Evolutionary conservation across 1,140 invertebrate genomes (phyloP), one percentile per base, ranked within the genome.

Genomic region (Psilanteris sp.): DNA sequence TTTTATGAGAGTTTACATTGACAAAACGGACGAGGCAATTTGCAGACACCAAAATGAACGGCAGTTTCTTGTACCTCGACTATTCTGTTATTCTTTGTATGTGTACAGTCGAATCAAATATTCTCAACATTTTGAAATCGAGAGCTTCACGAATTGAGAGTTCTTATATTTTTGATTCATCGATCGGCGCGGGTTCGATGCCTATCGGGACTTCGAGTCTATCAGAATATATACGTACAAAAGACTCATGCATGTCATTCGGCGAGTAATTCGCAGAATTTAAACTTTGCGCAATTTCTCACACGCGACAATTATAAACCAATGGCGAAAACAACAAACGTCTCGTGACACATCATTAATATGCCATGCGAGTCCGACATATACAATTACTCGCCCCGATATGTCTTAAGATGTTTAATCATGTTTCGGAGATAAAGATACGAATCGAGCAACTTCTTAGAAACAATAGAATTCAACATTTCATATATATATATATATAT

Each of bases 251-350:
- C 39, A 29, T 68, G 75, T 77, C 77, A 77, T 59, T 70, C 14
- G 15, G 16, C 16, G 44, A 5, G 29, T 41, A 50, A 43, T 84
- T 81, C 79, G 64, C 66, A 76, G 81, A 81, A 81, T 79, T 83
- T 79, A 61, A 64, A 66, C 54, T 80, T 83, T 67, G 64, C 52
- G 66, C 73, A 84, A 85, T 86, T 84, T 84, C 64, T 77, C 66
- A 79, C 84, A 85, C 84, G 83, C 83, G 81, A 86, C 79, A 76
- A 79, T 78, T 71, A 66, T 57, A 34, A 24, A 10, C 37, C 48
- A 24, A 31, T 46, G 37, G 37, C 24, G 57, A 68, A 70, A 74
- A 78, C 70, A 78, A 59, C 59, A 64, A 64, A 74, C 57, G 34
- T 48, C 13, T 9, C 37, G 34, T 66, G 75, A 67, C 67, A 73